Conservation (phyloP, 2,888 invertebrate genomes). For the Aspidiotus rigidus region DNA sequence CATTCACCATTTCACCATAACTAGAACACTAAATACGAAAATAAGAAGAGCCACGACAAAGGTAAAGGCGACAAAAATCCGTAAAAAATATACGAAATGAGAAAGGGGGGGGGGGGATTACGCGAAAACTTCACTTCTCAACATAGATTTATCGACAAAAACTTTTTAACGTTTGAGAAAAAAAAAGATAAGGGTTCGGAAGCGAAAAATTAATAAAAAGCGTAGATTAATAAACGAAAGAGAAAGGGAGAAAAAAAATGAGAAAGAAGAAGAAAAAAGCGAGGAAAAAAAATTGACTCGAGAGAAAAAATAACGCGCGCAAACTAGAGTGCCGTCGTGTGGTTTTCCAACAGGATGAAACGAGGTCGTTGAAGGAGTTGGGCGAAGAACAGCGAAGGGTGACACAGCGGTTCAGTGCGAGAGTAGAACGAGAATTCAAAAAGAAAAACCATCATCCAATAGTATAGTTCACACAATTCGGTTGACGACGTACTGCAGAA, state of each 20-base stretch:
- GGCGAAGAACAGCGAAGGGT: constrained; percentile 41
- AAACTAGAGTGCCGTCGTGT: constrained; percentile 28
- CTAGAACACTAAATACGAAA: no score
- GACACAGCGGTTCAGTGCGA: constrained; percentile 41
- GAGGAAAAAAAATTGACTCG: constrained; percentile 3
- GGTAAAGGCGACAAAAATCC: no score
- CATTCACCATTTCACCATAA: no score
- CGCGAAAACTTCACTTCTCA: no score
- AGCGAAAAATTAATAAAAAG: constrained; percentile 11
- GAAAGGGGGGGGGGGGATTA: no score
- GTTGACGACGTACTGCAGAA: constrained; percentile 23
- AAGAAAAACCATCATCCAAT: constrained; percentile 12
- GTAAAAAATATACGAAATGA: no score
- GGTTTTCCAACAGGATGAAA: constrained; percentile 16
- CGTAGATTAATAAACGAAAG: constrained; percentile 15
- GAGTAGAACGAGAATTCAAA: constrained; percentile 17
- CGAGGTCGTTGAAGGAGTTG: constrained; percentile 23
- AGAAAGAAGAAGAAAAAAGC: constrained; percentile 23
- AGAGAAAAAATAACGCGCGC: constrained; percentile 28
- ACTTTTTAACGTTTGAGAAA: no score
- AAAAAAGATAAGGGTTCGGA: not conserved
- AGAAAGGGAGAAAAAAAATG: constrained; percentile 22
- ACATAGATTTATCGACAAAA: no score
- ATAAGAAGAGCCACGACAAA: no score
- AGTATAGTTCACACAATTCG: constrained; percentile 31